A percentile compares a stretch with the other conserved stretches of the same genome.
Evolutionary conservation across 2,888 invertebrate species (phyloP).

Genomic region (Girardia tigrina): DNA sequence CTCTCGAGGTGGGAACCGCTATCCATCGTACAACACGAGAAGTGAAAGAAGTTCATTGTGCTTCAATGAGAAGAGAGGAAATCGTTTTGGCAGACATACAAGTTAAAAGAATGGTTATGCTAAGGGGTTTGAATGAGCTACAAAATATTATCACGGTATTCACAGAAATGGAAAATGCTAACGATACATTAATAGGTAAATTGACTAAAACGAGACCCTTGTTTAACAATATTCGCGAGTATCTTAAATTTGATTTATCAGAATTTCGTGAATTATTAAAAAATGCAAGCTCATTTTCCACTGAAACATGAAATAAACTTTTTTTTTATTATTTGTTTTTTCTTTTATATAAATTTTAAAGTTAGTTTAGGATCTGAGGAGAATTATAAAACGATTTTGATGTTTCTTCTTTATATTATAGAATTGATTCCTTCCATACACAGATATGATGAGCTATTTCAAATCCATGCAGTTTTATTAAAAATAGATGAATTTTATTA

Average conservation of each 20-base stretch:
- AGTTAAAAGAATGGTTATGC: not conserved
- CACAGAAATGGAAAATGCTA: not conserved
- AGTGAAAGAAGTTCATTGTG: not conserved
- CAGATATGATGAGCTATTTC: no score
- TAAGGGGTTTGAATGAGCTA: slow-evolving; percentile 7
- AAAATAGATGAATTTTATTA: no score
- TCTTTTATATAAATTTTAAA: no score
- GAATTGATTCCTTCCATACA: no score
- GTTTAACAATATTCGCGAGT: not conserved
- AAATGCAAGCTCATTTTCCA: no score
- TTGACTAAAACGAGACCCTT: not conserved
- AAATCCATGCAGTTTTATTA: no score
- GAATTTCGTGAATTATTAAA: no score
- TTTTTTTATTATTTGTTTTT: no score
- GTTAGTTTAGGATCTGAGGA: no score
- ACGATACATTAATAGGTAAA: not conserved
- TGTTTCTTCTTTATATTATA: no score
- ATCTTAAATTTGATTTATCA: slow-evolving; percentile 6
- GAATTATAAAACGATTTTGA: no score
- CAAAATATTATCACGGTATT: not conserved
- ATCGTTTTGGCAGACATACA: slow-evolving; percentile 3
- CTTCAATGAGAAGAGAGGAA: not conserved
- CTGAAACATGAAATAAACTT: no score
- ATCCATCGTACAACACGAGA: not conserved
- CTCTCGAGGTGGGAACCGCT: not conserved